Percentiles rank a stretch among this genome's conserved stretches.
phyloP scores from a whole-genome alignment of 37 sponge, comb jelly and placozoan genomes.

The Dysidea cf. avara region DNA sequence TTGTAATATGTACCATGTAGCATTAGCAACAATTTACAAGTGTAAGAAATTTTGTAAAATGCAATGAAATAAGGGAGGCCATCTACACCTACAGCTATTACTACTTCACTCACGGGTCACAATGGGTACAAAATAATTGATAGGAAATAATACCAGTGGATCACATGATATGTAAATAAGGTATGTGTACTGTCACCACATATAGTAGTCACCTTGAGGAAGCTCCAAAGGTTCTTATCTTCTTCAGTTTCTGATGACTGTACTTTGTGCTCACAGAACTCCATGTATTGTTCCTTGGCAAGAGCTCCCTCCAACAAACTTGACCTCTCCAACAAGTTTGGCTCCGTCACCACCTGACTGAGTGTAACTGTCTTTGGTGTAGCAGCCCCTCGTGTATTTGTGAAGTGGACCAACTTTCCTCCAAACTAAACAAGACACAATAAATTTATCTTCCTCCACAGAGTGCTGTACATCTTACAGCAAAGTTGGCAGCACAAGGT shows the following conservation, averaged over 20 bases:
- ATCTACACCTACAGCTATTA: too few species aligned
- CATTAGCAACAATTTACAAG: too few species aligned
- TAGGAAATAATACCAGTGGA: too few species aligned
- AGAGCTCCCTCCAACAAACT: constrained; percentile 73
- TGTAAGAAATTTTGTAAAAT: too few species aligned
- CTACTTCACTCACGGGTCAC: too few species aligned
- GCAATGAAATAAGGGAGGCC: too few species aligned
- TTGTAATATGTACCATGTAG: too few species aligned
- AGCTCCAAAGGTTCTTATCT: constrained; percentile 83
- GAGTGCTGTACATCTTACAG: constrained; percentile 63
- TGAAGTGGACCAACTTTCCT: constrained; percentile 82
- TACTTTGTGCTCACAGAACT: constrained; percentile 73
- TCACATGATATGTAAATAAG: too few species aligned
- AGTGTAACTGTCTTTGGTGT: constrained; percentile 43
- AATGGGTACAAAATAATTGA: too few species aligned
- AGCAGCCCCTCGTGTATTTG: constrained; percentile 10
- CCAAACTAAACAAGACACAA: constrained; percentile 69
- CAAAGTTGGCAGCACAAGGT: constrained; percentile 87
- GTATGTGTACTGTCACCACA: too few species aligned
- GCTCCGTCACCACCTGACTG: constrained; percentile 91
- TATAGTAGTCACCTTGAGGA: constrained; percentile 67
- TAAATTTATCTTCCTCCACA: too few species aligned
- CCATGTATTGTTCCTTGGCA: too few species aligned
- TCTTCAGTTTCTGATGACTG: constrained; percentile 15
- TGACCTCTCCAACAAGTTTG: constrained; percentile 69